Evolutionary conservation across 2,888 invertebrate genomes (phyloP), one percentile per base, ranked within the genome.

Genomic region (Drosophila meridionalis): DNA sequence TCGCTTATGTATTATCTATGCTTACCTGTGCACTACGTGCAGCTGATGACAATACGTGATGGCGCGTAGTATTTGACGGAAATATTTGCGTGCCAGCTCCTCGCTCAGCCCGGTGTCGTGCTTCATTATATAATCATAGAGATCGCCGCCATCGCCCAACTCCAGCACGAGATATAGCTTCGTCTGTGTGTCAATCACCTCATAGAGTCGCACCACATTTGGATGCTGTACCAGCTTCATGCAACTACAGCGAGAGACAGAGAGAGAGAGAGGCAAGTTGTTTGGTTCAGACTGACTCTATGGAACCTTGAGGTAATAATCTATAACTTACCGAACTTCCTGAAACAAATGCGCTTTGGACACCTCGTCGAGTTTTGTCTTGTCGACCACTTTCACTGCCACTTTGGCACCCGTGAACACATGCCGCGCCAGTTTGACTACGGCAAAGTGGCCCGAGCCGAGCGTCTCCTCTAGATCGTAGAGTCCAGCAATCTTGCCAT

Each of bases 191-290:
- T 99, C 99, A 92, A 99, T 99, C 77, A 99, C 99, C 95, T 99
- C 99, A 94, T 99, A 99, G 58, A 99, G 94, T 66, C 99, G 95
- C 55, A 99, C 99, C 47, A 99, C 99, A 94, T 99, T 98, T 40
- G 99, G 99, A 94, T 99, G 99, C 93, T 99, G 99, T 55, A 99
- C 99, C 88, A 99, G 94, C 94, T 99, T 99, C 99, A 99, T 99
- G 93, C 99, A 99, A 79, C 98, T 95, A 61, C 8, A 34, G 4
- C 6, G 36, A 20, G 4, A 26, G n/a, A 40, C 14, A 40, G 5
- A n/a, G 1, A 40, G 14, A 14, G 14, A 40, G 48, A 14, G 28
- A 30, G 14, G n/a, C 0, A 32, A n/a, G 2, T 30, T 32, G 26
- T 30, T 48, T 28, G 2, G 28, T 8, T 43, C 30, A 36, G 9